phyloP scores from a whole-genome alignment of 2,888 invertebrate species.

The Tolmerus cingulatus region DNA sequence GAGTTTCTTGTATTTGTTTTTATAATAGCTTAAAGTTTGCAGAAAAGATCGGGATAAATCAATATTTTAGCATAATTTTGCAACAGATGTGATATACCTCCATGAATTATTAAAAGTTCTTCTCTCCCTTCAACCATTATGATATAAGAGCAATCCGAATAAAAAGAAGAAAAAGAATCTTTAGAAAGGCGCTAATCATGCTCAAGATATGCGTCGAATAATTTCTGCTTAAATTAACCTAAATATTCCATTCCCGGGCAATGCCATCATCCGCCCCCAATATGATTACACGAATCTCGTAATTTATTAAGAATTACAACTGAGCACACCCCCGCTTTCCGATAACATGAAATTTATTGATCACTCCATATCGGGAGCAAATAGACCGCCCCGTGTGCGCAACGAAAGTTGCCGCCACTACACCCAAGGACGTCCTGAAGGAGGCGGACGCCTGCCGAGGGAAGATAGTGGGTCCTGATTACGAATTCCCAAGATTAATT shows the following conservation, averaged over 20 bases:
- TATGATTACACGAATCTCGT: neutral
- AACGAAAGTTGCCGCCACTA: neutral
- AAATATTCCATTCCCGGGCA: neutral
- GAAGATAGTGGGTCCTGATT: constrained; percentile 16
- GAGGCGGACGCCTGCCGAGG: neutral
- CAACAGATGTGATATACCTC: too few species aligned
- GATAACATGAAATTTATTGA: neutral
- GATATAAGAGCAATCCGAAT: neutral
- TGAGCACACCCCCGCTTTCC: neutral
- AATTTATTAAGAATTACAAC: neutral
- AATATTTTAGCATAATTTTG: too few species aligned
- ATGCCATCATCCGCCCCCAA: neutral
- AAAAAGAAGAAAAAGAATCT: neutral
- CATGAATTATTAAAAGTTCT: neutral
- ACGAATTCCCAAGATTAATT: constrained; percentile 38
- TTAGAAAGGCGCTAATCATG: neutral
- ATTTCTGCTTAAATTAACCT: neutral
- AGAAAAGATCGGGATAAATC: too few species aligned
- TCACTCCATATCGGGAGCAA: neutral
- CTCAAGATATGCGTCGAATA: neutral
- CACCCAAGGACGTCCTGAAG: neutral
- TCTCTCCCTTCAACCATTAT: neutral
- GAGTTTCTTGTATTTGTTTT: too few species aligned
- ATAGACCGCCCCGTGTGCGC: neutral
- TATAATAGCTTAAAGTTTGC: too few species aligned